A percentile compares a stretch with the other conserved stretches of the same genome.
These are phyloP conservation scores for Hyles euphorbiae DNA, from an alignment of 1,140 invertebrate genomes.

Conservation along the genomic window DNA sequence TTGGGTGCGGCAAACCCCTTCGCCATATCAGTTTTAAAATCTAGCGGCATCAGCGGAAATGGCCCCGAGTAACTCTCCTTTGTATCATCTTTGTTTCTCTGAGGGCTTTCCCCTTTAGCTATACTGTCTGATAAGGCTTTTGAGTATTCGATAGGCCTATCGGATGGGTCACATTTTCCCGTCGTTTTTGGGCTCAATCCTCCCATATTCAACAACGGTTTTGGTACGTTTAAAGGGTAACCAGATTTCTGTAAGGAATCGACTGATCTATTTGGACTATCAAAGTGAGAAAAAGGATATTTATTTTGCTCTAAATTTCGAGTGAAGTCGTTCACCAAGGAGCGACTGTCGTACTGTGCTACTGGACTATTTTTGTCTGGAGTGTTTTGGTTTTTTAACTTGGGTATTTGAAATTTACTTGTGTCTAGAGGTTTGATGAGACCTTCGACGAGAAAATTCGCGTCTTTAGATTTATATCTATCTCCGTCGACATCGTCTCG, in stretches of 20 bases:
- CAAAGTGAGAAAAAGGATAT: conserved; percentile 61
- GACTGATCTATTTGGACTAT: conserved; percentile 45
- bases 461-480: conserved; percentile 74
- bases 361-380: conserved; percentile 63
- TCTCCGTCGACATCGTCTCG: conserved; percentile 80
- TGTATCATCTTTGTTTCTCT: conserved; percentile 55
- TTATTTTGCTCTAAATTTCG: conserved; percentile 58
- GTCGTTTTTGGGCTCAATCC: conserved; percentile 60
- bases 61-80: conserved; percentile 52
- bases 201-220: conserved; percentile 62
- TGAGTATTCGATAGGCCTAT: conserved; percentile 47
- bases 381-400: conserved; percentile 76
- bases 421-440: conserved; percentile 87
- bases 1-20: conserved; percentile 66
- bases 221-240: conserved; percentile 64
- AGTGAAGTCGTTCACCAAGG: conserved; percentile 64
- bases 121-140: conserved; percentile 58
- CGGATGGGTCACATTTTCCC: conserved; percentile 46
- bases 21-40: conserved; percentile 64
- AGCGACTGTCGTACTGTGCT: conserved; percentile 60
- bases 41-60: conserved; percentile 59
- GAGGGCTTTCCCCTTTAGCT: conserved; percentile 55
- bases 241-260: conserved; percentile 57
- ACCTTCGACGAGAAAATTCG: conserved; percentile 81
- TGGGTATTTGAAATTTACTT: conserved; percentile 89